Base-by-base conservation (phyloP, 2,113 vertebrate species). In the Isurus oxyrinchus region DNA sequence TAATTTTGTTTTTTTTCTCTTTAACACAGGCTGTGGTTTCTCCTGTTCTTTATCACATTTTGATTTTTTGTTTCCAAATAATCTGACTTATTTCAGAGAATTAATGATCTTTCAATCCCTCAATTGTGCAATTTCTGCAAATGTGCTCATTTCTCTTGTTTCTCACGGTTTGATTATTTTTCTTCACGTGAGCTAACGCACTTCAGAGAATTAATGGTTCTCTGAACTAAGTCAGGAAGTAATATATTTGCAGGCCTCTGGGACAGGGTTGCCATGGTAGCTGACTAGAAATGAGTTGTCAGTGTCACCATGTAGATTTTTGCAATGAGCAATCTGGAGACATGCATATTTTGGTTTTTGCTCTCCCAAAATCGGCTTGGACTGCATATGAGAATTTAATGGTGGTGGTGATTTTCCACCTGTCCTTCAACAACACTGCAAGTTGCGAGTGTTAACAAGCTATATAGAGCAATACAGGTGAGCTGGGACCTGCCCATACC, bases 211-310 rank as follows among this genome's bases (percentile, higher is more conserved):
- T 94, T 63, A 94, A 94, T 40, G 59, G 6, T 23, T 40, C 35
- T 94, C 59, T 59, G 86, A 88, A 88, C 49, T 53, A 93, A 35
- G 53, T n/a, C 25, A 61, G 88, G 88, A 91, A 91, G 88, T 61
- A 61, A 63, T 40, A 40, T 94, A 63, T 94, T 94, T 61, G 61
- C 19, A 94, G 59, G 90, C 59, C 59, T 63, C 59, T 94, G 90
- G 59, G 53, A 35, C 31, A 90, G 25, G 13, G 90, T 94, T 94
- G 90, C 90, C 57, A 94, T 63, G 90, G 87, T 35, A 90, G 53
- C 59, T 63, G 90, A 61, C 16, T n/a, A 8, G 59, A 66, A 63
- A n/a, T 94, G 59, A 94, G 35, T 94, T 66, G n/a, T 94, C 59
- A 61, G n/a, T 94, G 57, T 14, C 90, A 94, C 55, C 7, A n/a